Evolutionary conservation across 2,797 vertebrate species (phyloP).

Genomic region (Eospalax fontanierii): DNA sequence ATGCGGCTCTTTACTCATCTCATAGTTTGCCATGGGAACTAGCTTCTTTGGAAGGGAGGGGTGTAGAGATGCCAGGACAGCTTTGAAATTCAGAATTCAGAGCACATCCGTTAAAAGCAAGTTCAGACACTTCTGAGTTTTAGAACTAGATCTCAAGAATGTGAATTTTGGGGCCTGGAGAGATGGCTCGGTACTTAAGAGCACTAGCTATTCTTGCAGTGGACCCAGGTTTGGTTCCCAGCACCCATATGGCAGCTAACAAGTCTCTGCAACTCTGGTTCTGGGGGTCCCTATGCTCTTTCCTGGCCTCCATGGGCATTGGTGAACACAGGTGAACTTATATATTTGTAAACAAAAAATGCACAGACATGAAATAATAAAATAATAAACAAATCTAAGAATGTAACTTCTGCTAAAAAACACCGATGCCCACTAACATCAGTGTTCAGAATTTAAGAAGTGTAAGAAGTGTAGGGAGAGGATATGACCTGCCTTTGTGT

Average conservation of each 20-base stretch:
- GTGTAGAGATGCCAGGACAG: not conserved
- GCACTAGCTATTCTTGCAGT: too few species aligned
- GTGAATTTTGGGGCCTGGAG: too few species aligned
- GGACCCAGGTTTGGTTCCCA: too few species aligned
- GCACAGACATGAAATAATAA: too few species aligned
- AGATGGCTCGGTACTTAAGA: too few species aligned
- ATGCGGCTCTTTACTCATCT: not conserved
- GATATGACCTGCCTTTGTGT: not conserved
- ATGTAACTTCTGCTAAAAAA: not conserved
- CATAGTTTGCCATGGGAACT: not conserved
- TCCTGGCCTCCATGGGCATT: too few species aligned
- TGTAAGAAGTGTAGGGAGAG: not conserved
- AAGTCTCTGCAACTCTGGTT: too few species aligned
- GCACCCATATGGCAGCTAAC: too few species aligned
- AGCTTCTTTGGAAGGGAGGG: not conserved
- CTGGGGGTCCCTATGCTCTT: too few species aligned
- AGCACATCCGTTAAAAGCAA: not conserved
- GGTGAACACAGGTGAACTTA: too few species aligned
- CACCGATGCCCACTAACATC: not conserved
- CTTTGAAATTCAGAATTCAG: not conserved
- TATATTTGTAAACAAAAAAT: too few species aligned
- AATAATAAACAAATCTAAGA: not conserved
- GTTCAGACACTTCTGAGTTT: not conserved
- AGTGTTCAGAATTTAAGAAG: too few species aligned
- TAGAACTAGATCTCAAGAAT: not conserved